A percentile compares a stretch with the other conserved stretches of the same genome.
Conservation (phyloP, 2,113 vertebrate genomes). For the Sinocyclocheilus anophthalmus region DNA sequence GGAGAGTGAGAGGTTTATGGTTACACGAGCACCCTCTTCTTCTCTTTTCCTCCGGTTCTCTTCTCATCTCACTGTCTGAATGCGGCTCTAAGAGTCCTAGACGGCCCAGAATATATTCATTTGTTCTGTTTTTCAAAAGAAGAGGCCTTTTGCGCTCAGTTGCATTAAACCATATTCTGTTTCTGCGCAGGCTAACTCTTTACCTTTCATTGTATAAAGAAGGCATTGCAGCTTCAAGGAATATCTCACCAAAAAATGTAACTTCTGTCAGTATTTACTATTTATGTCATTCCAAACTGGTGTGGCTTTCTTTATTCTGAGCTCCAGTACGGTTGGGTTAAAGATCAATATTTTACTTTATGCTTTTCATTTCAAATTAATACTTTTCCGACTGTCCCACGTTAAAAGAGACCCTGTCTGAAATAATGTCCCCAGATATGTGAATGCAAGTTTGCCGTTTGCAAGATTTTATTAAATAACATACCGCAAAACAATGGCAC, state of each 20-base stretch:
- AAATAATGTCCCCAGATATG: neutral
- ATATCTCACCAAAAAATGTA: neutral
- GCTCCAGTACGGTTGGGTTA: neutral
- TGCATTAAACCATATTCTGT: neutral
- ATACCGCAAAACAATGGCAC: neutral
- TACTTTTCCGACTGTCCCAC: neutral
- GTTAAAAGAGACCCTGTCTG: neutral
- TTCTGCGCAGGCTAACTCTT: neutral
- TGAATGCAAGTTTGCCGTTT: neutral
- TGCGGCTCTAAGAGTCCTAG: neutral
- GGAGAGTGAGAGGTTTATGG: neutral
- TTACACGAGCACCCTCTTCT: neutral
- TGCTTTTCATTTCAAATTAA: neutral
- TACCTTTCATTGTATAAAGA: neutral
- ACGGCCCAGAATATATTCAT: constrained; percentile 17
- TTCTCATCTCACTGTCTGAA: constrained; percentile 10
- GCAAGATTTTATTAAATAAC: neutral
- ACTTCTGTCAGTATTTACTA: neutral
- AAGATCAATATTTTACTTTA: neutral
- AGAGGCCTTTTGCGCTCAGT: neutral
- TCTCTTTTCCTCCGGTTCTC: neutral
- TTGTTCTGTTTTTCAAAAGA: constrained; percentile 14
- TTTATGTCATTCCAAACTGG: too few species aligned
- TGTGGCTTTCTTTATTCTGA: neutral
- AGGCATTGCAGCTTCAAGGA: neutral